phyloP scores from a whole-genome alignment of 2,113 vertebrate species.

The Vulpes ferrilata region DNA sequence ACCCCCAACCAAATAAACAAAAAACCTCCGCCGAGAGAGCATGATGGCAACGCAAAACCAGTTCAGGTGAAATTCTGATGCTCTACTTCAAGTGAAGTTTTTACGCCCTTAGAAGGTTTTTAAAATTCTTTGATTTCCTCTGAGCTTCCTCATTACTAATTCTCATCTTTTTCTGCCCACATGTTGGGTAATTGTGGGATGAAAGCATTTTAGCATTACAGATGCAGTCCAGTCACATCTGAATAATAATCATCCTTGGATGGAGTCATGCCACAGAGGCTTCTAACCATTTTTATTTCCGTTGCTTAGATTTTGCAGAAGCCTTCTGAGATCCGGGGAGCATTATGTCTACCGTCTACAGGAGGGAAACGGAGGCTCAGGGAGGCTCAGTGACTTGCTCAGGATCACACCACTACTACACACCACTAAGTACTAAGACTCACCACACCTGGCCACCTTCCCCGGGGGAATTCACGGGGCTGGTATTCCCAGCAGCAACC shows the following conservation, averaged over 20 bases:
- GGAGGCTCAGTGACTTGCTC: not conserved
- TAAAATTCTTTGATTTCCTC: conserved; percentile 28
- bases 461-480: not conserved
- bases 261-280: not conserved
- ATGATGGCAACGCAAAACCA: not conserved
- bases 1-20: not conserved
- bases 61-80: not conserved
- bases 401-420: not conserved
- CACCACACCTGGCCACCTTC: not conserved
- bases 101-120: not conserved
- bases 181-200: conserved; percentile 1
- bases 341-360: not conserved
- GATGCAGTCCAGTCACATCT: not conserved
- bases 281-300: not conserved
- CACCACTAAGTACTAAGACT: not conserved
- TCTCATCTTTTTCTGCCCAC: not conserved
- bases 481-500: not conserved
- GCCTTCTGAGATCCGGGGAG: not conserved
- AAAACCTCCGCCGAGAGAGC: not conserved
- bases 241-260: not conserved
- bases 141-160: not conserved
- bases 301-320: not conserved
- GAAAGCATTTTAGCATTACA: conserved; percentile 15
- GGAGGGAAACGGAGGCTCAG: not conserved
- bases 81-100: not conserved